Evolutionary conservation across 2,888 invertebrate genomes (phyloP).

Genomic region (Drosophila rubida): DNA sequence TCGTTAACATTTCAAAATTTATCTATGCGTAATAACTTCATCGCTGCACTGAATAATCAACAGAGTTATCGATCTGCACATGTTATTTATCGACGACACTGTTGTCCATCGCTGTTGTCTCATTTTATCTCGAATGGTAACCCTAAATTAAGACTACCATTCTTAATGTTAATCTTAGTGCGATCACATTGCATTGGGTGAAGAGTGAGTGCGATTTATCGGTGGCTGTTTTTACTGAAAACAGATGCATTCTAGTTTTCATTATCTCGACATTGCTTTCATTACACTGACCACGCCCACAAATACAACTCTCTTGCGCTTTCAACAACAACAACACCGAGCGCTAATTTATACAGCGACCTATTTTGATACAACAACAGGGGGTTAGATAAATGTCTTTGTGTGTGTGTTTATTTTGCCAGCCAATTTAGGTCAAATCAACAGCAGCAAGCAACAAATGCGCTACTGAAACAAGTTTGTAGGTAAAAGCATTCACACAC

Average conservation of each 20-base stretch:
- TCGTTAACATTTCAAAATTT: neutral
- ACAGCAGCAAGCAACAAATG: slow-evolving; percentile 28
- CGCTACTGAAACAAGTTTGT: slow-evolving; percentile 39
- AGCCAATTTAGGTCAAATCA: slow-evolving; percentile 63
- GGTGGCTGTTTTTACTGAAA: neutral
- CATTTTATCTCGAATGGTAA: neutral
- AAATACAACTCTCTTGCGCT: neutral
- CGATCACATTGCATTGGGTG: too few species aligned
- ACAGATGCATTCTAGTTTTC: neutral
- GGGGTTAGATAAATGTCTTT: slow-evolving; percentile 18
- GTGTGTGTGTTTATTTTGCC: slow-evolving; percentile 33
- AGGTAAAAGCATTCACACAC: neutral
- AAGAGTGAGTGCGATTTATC: neutral
- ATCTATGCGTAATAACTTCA: neutral
- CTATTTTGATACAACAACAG: slow-evolving; percentile 11
- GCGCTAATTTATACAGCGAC: slow-evolving; percentile 19
- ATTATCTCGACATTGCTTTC: neutral
- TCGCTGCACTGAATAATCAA: neutral
- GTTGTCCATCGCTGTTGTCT: neutral
- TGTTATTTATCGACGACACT: neutral
- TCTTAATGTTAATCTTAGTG: too few species aligned
- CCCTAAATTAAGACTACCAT: neutral
- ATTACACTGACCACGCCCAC: slow-evolving; percentile 8
- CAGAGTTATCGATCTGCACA: neutral
- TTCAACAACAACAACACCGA: neutral